Percentiles rank a stretch among this genome's conserved stretches.
Conservation (phyloP, 2,888 invertebrate genomes). For the Oligia latruncula region DNA sequence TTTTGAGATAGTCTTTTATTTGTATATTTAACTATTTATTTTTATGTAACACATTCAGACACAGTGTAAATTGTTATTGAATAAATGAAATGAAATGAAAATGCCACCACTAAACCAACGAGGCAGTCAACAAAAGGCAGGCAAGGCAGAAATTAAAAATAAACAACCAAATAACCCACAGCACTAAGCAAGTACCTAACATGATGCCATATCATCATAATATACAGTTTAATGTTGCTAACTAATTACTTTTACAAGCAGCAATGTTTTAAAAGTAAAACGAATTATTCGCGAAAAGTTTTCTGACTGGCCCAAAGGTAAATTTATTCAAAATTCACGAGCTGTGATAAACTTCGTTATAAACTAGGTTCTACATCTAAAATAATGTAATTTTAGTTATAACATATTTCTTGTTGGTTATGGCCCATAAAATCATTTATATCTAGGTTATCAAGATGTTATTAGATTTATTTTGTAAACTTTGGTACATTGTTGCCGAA, state of each 20-base stretch:
- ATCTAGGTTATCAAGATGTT: slow-evolving; percentile 19
- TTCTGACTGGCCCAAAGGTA: not conserved
- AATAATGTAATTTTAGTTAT: slow-evolving; percentile 27
- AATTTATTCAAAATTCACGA: slow-evolving; percentile 33
- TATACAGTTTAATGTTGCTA: not conserved
- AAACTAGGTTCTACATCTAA: slow-evolving; percentile 28
- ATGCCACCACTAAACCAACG: too few species aligned
- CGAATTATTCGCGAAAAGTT: slow-evolving; percentile 11
- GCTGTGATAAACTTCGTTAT: slow-evolving; percentile 10
- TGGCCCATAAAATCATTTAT: slow-evolving; percentile 3
- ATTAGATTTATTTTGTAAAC: slow-evolving; percentile 31
- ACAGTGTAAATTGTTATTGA: too few species aligned
- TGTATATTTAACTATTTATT: too few species aligned
- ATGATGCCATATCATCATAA: not conserved
- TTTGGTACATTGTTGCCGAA: slow-evolving; percentile 14
- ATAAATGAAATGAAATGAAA: too few species aligned
- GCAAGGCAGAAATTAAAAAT: not conserved
- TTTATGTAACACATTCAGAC: too few species aligned
- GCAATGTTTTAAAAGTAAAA: slow-evolving; percentile 7
- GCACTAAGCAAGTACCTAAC: not conserved
- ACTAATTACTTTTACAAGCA: slow-evolving; percentile 13
- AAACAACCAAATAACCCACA: not conserved
- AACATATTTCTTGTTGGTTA: slow-evolving; percentile 35
- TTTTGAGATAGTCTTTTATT: too few species aligned
- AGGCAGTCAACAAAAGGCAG: too few species aligned